Percentiles rank a stretch among this genome's conserved stretches.
Conservation (phyloP, 1,140 invertebrate species). For the Lucilia cuprina region DNA sequence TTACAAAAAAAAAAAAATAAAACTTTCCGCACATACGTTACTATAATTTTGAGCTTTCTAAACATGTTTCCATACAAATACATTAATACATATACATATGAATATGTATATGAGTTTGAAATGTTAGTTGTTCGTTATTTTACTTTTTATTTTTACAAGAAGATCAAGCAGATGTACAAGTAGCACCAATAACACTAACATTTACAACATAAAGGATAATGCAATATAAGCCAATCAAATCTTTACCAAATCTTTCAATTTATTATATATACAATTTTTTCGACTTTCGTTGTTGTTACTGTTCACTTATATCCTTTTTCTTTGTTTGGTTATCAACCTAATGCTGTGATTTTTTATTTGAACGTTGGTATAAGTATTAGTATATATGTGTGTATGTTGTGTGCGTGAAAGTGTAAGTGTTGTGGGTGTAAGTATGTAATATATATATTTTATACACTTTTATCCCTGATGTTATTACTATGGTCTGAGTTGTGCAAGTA, state of each 20-base stretch:
- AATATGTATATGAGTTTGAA: too few relatives aligned
- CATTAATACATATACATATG: too few relatives aligned
- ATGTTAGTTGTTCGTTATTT: not conserved
- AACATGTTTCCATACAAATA: too few relatives aligned
- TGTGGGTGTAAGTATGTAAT: not conserved
- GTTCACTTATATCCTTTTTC: not conserved
- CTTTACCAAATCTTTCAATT: slow-evolving; percentile 41
- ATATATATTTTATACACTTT: not conserved
- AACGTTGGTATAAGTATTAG: too few relatives aligned
- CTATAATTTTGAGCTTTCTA: too few relatives aligned
- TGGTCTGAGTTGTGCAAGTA: not conserved
- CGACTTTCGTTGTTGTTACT: not conserved
- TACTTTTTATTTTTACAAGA: not conserved
- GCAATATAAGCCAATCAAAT: slow-evolving; percentile 39
- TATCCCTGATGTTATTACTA: not conserved
- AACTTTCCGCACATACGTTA: too few relatives aligned
- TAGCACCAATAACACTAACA: slow-evolving; percentile 13
- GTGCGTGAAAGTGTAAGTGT: not conserved
- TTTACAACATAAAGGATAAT: slow-evolving; percentile 32
- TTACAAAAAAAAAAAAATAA: too few relatives aligned
- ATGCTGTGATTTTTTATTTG: not conserved
- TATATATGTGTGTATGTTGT: too few relatives aligned
- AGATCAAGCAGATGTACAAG: slow-evolving; percentile 17
- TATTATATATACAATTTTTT: slow-evolving; percentile 22
- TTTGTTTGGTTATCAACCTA: slow-evolving; percentile 3